phyloP scores from a whole-genome alignment of 2,113 vertebrate species.

The Strix uralensis region DNA sequence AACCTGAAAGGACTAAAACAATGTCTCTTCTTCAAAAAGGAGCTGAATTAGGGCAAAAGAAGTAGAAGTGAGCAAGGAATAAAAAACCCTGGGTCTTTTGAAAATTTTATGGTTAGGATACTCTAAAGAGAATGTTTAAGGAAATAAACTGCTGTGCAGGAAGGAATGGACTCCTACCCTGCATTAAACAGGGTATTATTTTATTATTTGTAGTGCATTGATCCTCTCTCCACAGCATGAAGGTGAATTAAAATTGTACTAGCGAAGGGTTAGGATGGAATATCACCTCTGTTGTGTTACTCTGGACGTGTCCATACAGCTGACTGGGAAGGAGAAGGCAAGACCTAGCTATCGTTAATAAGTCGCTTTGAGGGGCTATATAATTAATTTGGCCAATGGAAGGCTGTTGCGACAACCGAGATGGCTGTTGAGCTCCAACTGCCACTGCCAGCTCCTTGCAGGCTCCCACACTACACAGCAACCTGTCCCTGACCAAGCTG shows the following conservation, averaged over 20 bases:
- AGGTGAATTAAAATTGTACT: background rate
- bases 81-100: fast-evolving
- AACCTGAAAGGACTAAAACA: background rate
- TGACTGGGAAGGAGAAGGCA: background rate
- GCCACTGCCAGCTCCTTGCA: background rate
- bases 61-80: background rate
- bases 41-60: background rate
- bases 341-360: background rate
- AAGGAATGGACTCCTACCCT: background rate
- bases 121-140: background rate
- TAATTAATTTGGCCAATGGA: fast-evolving
- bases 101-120: background rate
- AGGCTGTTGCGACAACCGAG: background rate
- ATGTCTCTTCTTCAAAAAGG: background rate
- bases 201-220: background rate
- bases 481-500: background rate
- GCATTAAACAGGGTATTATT: background rate
- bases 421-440: fast-evolving
- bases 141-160: background rate
- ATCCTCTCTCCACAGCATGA: fast-evolving
- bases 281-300: background rate
- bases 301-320: fast-evolving
- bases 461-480: background rate
- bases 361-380: background rate
- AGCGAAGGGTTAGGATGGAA: background rate